Conservation (phyloP, 2,888 invertebrate genomes). For the Apamea sordens region DNA sequence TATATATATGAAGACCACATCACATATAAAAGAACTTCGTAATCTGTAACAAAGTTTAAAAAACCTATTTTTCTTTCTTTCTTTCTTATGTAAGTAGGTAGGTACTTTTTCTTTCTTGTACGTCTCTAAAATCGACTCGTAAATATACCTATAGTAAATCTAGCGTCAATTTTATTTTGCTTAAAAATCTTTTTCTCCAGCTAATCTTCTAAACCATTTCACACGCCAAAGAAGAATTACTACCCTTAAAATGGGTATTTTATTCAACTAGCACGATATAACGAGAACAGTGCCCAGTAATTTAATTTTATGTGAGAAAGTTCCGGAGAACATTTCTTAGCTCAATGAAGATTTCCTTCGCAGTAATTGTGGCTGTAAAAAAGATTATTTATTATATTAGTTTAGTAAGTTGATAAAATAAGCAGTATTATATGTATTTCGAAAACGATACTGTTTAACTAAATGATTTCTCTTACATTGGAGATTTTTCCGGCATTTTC, state of each 20-base stretch:
- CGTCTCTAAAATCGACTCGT: constrained; percentile 8
- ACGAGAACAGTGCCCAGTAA: constrained; percentile 38
- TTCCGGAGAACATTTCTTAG: constrained; percentile 41
- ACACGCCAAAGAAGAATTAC: constrained; percentile 53
- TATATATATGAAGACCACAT: too few relatives aligned
- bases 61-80: too few relatives aligned
- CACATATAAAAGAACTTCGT: not conserved
- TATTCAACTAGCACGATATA: constrained; percentile 55
- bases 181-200: not conserved
- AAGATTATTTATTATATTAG: constrained; percentile 14
- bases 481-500: not conserved
- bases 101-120: too few relatives aligned
- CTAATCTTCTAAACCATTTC: constrained; percentile 49
- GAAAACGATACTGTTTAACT: not conserved
- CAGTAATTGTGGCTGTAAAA: constrained; percentile 39
- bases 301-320: constrained; percentile 54
- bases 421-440: not conserved
- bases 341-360: constrained; percentile 48
- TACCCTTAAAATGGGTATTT: constrained; percentile 52
- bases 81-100: too few relatives aligned
- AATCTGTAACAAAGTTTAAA: constrained; percentile 6
- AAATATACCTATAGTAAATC: constrained; percentile 25
- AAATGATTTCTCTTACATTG: not conserved
- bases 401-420: constrained; percentile 3
- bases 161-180: constrained; percentile 18